Conservation (phyloP, 2,113 vertebrate species). For the Agapornis roseicollis region DNA sequence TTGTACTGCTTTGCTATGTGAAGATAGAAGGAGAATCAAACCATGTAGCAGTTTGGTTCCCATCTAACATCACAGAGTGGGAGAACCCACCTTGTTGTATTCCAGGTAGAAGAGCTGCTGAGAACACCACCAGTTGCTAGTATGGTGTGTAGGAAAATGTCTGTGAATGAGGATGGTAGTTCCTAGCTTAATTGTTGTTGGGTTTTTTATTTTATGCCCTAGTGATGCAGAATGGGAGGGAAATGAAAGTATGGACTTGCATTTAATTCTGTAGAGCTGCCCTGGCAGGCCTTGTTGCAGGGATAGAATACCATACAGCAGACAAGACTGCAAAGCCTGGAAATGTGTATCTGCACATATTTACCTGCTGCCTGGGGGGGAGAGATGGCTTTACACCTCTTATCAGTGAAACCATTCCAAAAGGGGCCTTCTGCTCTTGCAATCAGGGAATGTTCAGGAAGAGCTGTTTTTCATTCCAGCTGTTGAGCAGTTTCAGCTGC, state of each 20-base stretch:
- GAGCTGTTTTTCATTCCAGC: not conserved
- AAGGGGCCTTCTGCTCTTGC: not conserved
- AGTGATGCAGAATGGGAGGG: not conserved
- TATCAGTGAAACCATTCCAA: not conserved
- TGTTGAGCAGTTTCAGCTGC: not conserved
- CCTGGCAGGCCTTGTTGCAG: not conserved
- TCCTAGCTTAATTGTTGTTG: not conserved
- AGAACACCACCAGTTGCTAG: not conserved
- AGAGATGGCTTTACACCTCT: not conserved
- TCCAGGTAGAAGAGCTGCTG: not conserved
- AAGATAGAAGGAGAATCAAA: not conserved
- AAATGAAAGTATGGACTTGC: not conserved
- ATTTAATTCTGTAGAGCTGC: not conserved
- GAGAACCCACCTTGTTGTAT: not conserved
- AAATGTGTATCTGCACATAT: not conserved
- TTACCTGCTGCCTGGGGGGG: not conserved
- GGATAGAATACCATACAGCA: not conserved
- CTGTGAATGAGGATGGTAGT: not conserved
- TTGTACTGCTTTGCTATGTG: not conserved
- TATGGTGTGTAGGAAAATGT: not conserved
- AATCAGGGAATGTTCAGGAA: not conserved
- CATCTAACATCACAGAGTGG: not conserved
- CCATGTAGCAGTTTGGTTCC: not conserved
- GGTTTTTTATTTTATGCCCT: not conserved
- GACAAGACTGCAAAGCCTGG: not conserved